These are phyloP conservation scores for Sminthurinus signatus DNA, from an alignment of 1,140 invertebrate genomes.

Conservation along the genomic window DNA sequence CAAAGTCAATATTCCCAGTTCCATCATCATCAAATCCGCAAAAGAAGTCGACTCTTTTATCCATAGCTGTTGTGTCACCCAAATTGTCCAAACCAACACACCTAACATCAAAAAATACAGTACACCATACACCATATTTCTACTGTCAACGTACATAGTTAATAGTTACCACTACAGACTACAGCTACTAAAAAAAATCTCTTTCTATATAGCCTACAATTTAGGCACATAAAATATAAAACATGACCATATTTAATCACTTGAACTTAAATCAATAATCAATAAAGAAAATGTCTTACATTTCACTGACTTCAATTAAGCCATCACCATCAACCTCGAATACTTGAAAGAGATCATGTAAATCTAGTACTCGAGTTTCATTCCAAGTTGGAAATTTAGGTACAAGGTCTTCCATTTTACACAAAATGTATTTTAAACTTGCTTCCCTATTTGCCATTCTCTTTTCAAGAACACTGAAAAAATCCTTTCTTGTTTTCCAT, in stretches of 20 bases:
- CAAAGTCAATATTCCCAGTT: slow-evolving; percentile 38
- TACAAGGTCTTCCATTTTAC: slow-evolving; percentile 30
- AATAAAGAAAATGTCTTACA: slow-evolving; percentile 28
- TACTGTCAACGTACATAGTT: no score
- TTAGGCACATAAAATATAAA: no score
- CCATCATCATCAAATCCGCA: slow-evolving; percentile 30
- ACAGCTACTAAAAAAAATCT: no score
- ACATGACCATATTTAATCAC: no score
- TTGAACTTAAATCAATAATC: no score
- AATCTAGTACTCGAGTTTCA: slow-evolving; percentile 30
- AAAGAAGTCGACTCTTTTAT: neutral
- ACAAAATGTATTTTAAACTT: slow-evolving; percentile 29
- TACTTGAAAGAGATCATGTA: slow-evolving; percentile 38
- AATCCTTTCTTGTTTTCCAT: slow-evolving; percentile 19
- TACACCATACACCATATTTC: no score
- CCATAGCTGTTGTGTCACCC: slow-evolving; percentile 13
- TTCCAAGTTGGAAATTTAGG: slow-evolving; percentile 29
- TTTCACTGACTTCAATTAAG: slow-evolving; percentile 37
- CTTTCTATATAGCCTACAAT: no score
- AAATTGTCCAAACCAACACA: slow-evolving; percentile 38
- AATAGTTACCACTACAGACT: no score
- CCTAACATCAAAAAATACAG: slow-evolving; percentile 18
- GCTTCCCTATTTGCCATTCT: slow-evolving; percentile 31
- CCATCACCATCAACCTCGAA: slow-evolving; percentile 41
- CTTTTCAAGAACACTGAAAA: slow-evolving; percentile 25